Base-by-base conservation (phyloP, 2,113 vertebrate genomes). In the Pithys albifrons region DNA sequence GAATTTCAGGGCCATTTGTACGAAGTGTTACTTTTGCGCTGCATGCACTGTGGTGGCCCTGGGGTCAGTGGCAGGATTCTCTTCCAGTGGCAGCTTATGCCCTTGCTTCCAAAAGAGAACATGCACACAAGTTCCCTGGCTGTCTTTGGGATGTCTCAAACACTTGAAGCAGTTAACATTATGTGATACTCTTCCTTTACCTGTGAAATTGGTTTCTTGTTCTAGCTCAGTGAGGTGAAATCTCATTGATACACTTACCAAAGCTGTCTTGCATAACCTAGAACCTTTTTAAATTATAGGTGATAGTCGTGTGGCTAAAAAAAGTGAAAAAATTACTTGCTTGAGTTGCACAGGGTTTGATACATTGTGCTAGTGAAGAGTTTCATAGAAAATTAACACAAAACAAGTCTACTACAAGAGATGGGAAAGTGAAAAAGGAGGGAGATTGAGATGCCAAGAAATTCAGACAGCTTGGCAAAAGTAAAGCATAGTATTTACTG, bases 21-120 rank as follows among this genome's bases (percentile, higher is more conserved):
- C 1, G 8, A 71, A 19, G 8, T 49, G 13, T 19, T 27, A 6
- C n/a, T 48, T 87, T 39, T 52, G 13, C 19, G 31, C 19, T 35
- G 9, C 0, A 0, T 10, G 16, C 18, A 5, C 14, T 37, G 9
- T 3, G 3, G 51, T 71, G 48, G 10, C 43, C 8, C 23, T 2
- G 0, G 28, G 35, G 16, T 2, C 6, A 28, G 43, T 24, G 19
- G 33, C 24, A 85, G 17, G 37, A 79, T 58, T 82, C 10, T 52
- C 18, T 54, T 82, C 17, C 9, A 23, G 37, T 3, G 3, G 27
- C 20, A 77, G 16, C 18, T 70, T 61, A 37, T 20, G 7, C 31
- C 45, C 4, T 65, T 80, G 12, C 9, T 81, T 46, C 31, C 13
- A 10, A 51, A 88, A 58, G 25, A 10, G 11, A 64, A 13, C 17